Evolutionary conservation across 1,140 invertebrate species (phyloP).

Genomic region (Aricia agestis): DNA sequence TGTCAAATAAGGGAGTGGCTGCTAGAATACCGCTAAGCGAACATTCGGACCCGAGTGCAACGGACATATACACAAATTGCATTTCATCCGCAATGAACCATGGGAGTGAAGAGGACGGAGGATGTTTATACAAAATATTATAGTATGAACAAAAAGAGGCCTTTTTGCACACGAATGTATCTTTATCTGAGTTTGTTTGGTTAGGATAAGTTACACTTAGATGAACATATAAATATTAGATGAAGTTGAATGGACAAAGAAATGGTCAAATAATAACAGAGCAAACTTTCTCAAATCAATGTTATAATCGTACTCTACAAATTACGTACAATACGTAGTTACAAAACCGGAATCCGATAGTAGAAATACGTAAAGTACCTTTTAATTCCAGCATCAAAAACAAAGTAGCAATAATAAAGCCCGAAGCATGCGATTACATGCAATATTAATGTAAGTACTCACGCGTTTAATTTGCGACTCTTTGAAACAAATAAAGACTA

Average conservation of each 20-base stretch:
- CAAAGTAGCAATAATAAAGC: not conserved
- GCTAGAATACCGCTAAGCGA: constrained; percentile 21
- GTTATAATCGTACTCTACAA: not conserved
- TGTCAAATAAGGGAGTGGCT: constrained; percentile 21
- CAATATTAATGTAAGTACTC: not conserved
- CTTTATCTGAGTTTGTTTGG: not conserved
- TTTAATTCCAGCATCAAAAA: no score
- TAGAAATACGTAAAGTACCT: not conserved
- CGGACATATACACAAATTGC: constrained; percentile 4
- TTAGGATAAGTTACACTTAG: not conserved
- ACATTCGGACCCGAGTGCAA: constrained; percentile 14
- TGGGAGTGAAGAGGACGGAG: not conserved
- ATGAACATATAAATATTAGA: not conserved
- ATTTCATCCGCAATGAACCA: not conserved
- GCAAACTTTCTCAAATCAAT: not conserved
- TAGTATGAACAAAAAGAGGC: not conserved
- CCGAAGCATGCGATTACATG: not conserved
- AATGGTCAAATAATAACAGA: not conserved
- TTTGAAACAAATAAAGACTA: not conserved
- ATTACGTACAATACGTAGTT: not conserved
- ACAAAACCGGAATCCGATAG: not conserved
- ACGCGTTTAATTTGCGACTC: not conserved
- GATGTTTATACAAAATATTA: not conserved
- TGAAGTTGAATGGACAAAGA: not conserved
- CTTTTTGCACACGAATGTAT: not conserved